Conservation (phyloP, 2,888 invertebrate genomes). For the Deilephila porcellus region DNA sequence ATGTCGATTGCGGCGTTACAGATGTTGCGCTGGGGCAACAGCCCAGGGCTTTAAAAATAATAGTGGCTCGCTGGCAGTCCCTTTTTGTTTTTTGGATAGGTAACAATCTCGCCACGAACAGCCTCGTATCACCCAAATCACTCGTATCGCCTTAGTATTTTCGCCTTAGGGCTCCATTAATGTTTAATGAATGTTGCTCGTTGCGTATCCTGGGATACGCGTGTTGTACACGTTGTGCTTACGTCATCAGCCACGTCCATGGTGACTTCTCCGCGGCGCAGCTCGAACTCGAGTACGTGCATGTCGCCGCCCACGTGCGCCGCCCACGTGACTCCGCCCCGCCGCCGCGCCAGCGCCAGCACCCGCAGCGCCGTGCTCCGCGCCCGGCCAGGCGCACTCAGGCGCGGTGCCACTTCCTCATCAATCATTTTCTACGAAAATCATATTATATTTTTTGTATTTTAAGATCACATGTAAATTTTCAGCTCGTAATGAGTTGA, state of each 20-base stretch:
- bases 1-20: too few relatives aligned
- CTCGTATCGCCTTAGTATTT: too few relatives aligned
- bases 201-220: too few relatives aligned
- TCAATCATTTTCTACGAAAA: not conserved
- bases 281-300: constrained; percentile 32
- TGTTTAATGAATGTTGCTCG: not conserved
- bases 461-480: too few relatives aligned
- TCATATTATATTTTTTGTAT: not conserved
- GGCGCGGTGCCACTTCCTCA: not conserved
- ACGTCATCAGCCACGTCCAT: constrained; percentile 36
- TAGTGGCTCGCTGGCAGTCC: too few relatives aligned
- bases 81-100: too few relatives aligned
- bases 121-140: too few relatives aligned
- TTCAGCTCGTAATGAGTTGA: too few relatives aligned
- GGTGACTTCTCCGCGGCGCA: constrained; percentile 29
- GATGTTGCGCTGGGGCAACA: too few relatives aligned
- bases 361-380: constrained; percentile 33
- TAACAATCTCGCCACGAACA: too few relatives aligned
- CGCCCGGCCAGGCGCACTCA: constrained; percentile 4
- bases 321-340: not conserved
- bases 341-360: not conserved
- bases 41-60: too few relatives aligned
- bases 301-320: constrained; percentile 8
- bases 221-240: not conserved
- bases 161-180: not conserved